Conservation (phyloP, 2,797 vertebrate species). For the Melanitta fusca region DNA sequence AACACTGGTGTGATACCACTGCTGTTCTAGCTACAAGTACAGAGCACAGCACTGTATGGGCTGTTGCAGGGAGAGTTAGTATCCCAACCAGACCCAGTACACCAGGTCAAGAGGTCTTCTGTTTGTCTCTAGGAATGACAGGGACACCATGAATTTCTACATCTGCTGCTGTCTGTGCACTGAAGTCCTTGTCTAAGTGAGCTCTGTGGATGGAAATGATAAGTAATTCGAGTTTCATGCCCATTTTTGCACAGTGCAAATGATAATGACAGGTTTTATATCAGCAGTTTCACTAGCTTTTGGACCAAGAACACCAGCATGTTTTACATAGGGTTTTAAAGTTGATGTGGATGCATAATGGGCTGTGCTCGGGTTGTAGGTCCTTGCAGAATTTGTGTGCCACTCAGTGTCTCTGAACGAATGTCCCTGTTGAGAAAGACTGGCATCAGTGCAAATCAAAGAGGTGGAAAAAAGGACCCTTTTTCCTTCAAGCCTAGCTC, state of each 20-base stretch:
- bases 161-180: neutral
- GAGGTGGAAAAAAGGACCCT: neutral
- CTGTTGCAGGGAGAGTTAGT: too few relatives aligned
- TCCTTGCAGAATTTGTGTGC: neutral
- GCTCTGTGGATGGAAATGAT: neutral
- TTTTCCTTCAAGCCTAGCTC: neutral
- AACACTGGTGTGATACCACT: too few relatives aligned
- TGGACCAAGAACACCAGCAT: rapidly evolving
- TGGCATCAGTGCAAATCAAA: neutral
- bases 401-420: neutral
- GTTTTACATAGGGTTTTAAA: neutral
- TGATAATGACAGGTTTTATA: neutral
- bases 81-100: too few relatives aligned
- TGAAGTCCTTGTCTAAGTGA: neutral
- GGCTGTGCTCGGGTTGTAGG: neutral
- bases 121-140: neutral
- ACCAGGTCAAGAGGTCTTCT: neutral
- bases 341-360: neutral
- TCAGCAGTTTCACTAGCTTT: neutral
- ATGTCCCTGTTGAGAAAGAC: neutral
- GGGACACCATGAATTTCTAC: neutral
- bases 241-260: neutral
- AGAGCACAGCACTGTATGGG: too few relatives aligned
- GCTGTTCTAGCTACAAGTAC: too few relatives aligned
- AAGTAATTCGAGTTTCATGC: neutral